Evolutionary conservation across 2,113 vertebrate species (phyloP).

Genomic region (Poeciliopsis retropinna): DNA sequence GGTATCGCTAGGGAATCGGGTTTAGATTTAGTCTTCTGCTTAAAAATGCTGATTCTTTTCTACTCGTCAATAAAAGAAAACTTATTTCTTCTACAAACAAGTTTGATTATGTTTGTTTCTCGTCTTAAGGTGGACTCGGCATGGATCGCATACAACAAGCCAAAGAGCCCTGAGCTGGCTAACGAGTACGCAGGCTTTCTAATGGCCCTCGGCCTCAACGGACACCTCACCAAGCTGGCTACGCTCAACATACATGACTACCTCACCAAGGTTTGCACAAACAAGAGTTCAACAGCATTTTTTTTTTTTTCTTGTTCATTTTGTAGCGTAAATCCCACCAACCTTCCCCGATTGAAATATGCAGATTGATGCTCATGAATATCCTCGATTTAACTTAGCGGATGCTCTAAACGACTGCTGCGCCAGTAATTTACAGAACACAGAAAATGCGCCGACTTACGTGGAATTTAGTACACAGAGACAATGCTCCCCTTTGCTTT

Average conservation of each 20-base stretch:
- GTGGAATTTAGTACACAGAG: slow-evolving; percentile 13
- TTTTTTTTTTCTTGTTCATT: not conserved
- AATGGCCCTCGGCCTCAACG: slow-evolving; percentile 95
- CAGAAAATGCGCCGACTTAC: not conserved
- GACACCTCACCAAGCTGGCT: slow-evolving; percentile 95
- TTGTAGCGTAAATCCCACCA: not conserved
- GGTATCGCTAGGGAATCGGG: not conserved
- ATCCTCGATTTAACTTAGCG: slow-evolving; percentile 7
- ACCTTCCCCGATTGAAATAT: not conserved
- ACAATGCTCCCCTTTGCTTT: slow-evolving; percentile 15
- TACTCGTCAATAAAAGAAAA: not conserved
- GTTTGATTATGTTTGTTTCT: not conserved
- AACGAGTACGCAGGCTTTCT: slow-evolving; percentile 97
- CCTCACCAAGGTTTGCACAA: slow-evolving; percentile 88
- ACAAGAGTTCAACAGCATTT: not conserved
- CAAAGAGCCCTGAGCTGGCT: slow-evolving; percentile 92
- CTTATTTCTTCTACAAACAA: not conserved
- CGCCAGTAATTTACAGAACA: not conserved
- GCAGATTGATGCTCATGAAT: not conserved
- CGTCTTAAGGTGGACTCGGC: slow-evolving; percentile 87
- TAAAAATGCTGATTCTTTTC: not conserved
- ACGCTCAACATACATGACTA: slow-evolving; percentile 98
- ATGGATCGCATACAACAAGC: slow-evolving; percentile 99
- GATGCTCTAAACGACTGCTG: not conserved
- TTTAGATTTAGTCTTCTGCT: not conserved